Evolutionary conservation across 2,797 vertebrate genomes (phyloP), one percentile per base, ranked within the genome.

Genomic region (Lophura swinhoii): DNA sequence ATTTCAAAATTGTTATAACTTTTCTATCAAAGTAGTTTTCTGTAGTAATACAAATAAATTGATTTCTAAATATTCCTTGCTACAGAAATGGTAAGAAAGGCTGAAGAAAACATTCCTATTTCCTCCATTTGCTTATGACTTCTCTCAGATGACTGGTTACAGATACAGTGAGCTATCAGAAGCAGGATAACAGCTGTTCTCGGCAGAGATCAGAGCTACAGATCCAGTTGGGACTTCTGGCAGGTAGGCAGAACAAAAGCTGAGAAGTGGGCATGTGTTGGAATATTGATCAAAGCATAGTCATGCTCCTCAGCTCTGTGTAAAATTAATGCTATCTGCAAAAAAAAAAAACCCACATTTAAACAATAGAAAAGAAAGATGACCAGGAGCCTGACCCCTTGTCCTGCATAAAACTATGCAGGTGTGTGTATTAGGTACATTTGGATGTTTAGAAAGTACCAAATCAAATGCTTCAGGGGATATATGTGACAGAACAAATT

Each of bases 211-310:
- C 43, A 76, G 39, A 92, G 21, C 26, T 29, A 4, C 5, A 78
- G 15, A 28, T 37, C 29, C 24, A 64, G 6, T 51, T 56, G 33
- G 18, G 24, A 53, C 5, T 77, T 24, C 24, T 68, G 31, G 48
- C 83, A 71, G 10, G 5, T 2, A 84, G 33, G 11, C 6, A 51
- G 6, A 29, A 44, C 11, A 58, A 46, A 70, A 70, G 8, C 37
- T 48, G 12, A 37, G 33, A 77, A 63, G 5, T 1, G 3, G 10
- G 3, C 3, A 5, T 35, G 10, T 6, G 33, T 15, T 39, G 10
- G 12, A 87, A 44, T 48, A 89, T 37, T 56, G 29, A 60, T 12
- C 0, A 0, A 83, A 72, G 22, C 6, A n/a, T 2, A 43, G 48
- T 18, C 10, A 26, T 58, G 14, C 8, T 72, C 2, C 37, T 62